Evolutionary conservation across 2,797 vertebrate species (phyloP).

Genomic region (Clamator glandarius): DNA sequence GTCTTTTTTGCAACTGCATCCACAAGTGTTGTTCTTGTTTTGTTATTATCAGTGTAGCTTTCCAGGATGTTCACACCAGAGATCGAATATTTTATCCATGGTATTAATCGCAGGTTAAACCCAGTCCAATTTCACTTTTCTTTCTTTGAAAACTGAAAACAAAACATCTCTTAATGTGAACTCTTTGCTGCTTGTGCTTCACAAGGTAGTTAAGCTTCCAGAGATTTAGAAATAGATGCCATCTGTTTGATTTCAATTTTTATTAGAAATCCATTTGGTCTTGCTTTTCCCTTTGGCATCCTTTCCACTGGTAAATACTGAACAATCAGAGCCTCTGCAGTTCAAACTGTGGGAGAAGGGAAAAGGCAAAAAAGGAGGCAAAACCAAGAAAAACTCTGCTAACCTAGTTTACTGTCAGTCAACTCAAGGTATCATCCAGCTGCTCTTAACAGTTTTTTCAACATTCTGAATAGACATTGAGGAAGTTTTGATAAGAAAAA

Average conservation of each 20-base stretch:
- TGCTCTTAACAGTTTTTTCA: constrained; percentile 30
- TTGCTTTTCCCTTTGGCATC: constrained; percentile 44
- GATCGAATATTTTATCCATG: constrained; percentile 38
- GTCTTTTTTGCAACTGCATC: constrained; percentile 42
- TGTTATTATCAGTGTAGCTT: constrained; percentile 38
- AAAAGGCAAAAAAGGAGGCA: constrained; percentile 67
- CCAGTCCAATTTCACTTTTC: constrained; percentile 44
- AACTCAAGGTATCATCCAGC: constrained; percentile 11
- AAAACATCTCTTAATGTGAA: constrained; percentile 4
- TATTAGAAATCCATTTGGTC: constrained; percentile 58
- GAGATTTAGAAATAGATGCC: constrained; percentile 26
- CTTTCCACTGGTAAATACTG: constrained; percentile 51
- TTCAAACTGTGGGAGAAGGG: constrained; percentile 51
- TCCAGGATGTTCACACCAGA: constrained; percentile 32
- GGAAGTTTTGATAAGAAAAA: constrained; percentile 50
- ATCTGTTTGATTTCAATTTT: constrained; percentile 42
- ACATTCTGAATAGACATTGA: constrained; percentile 27
- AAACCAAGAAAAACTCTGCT: constrained; percentile 14
- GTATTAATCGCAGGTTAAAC: constrained; percentile 26
- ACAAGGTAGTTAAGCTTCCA: constrained; percentile 48
- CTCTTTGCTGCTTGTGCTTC: constrained; percentile 13
- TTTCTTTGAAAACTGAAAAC: constrained; percentile 34
- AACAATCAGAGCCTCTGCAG: constrained; percentile 49
- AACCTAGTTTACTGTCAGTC: not conserved
- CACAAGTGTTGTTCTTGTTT: constrained; percentile 37